Percentiles rank a stretch among this genome's conserved stretches.
Evolutionary conservation across 92 coral and sea anemone species (phyloP).

Genomic region (Phymanthus crucifer): DNA sequence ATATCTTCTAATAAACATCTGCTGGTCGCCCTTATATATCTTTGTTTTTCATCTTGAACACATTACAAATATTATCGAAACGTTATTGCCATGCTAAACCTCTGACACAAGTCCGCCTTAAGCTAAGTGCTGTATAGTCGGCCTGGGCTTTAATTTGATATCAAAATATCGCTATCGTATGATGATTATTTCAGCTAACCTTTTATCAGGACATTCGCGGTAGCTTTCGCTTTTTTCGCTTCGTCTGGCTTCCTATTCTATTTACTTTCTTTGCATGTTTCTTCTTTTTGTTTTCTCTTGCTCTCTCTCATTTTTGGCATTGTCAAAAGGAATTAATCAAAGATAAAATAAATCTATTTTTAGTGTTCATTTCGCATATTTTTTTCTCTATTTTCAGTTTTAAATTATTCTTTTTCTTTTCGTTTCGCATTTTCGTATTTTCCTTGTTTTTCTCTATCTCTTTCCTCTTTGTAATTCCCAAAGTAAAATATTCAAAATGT

Average conservation of each 20-base stretch:
- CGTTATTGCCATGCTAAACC: not conserved
- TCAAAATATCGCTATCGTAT: not conserved
- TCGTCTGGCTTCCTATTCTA: not conserved
- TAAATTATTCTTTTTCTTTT: too few species aligned
- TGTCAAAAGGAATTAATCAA: too few species aligned
- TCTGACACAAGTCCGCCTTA: not conserved
- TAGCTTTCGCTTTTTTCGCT: not conserved
- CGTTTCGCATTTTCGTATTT: too few species aligned
- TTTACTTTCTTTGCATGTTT: not conserved
- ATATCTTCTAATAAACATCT: too few species aligned
- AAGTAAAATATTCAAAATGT: too few species aligned
- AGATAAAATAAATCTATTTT: too few species aligned
- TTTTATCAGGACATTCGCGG: too few species aligned
- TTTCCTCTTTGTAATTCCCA: too few species aligned
- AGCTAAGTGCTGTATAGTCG: not conserved
- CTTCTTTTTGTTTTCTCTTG: not conserved
- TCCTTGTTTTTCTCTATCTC: too few species aligned
- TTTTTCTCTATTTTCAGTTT: not conserved
- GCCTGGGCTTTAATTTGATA: conserved; percentile 1
- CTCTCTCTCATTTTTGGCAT: not conserved
- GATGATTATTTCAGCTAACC: not conserved
- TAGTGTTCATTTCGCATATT: not conserved
- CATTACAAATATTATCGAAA: not conserved
- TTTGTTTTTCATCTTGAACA: not conserved
- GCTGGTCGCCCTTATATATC: not conserved